Evolutionary conservation across 2,797 vertebrate species (phyloP), one percentile per base, ranked within the genome.

Genomic region (Podarcis siculus): DNA sequence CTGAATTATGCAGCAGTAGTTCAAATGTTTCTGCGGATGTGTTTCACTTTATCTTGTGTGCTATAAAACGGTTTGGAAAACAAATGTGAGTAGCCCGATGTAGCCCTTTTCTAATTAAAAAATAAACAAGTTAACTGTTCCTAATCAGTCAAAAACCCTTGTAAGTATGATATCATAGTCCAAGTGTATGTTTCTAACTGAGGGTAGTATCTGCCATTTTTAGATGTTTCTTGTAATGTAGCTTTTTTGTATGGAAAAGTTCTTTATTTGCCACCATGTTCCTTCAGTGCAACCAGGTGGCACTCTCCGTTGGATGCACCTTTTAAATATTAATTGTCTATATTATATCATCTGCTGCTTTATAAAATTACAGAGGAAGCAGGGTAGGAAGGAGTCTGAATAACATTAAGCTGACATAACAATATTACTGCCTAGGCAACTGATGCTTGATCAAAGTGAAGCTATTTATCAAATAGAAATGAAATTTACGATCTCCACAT

Each of bases 401-500:
- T 87, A 80, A 78, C 1, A 87, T n/a, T 67, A 69, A 72, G 17
- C 0, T 90, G 77, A 5, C 58, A 4, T 87, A 58, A 77, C 2
- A 55, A 0, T 32, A 67, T 64, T 72, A 88, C 45, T 17, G 86
- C 69, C 88, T 86, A n/a, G 87, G n/a, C 49, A 90, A 80, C 86
- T 15, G 61, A 84, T 90, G 7, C 81, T 91, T 90, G 58, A 83
- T 91, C 89, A 85, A 79, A 88, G 82, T 89, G 87, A 7, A 77
- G 81, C 86, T 39, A 89, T 86, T 78, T 90, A 32, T 90, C 85
- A 93, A 91, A 92, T 86, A 3, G 45, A 82, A 91, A 87, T 4
- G 15, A 76, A 79, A 87, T 91, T 77, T 90, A 69, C 67, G 85
- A 82, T 69, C 17, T 88, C 35, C 19, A 69, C 71, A 82, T 55